phyloP scores from a whole-genome alignment of 1,140 invertebrate genomes.

The Caerostris extrusa region DNA sequence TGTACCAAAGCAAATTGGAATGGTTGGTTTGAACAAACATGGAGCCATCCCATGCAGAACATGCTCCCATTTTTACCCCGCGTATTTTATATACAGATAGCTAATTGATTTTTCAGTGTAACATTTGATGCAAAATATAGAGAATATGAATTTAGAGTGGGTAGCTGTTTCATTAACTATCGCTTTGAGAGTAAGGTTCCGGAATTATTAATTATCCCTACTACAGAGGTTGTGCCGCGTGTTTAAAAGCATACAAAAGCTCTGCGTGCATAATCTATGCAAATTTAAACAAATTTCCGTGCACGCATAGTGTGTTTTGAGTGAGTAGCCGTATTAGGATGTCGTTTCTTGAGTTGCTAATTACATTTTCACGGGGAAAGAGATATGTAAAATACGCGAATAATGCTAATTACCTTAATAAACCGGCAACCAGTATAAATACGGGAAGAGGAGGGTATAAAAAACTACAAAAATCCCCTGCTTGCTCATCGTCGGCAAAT shows the following conservation, averaged over 20 bases:
- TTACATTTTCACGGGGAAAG: conserved; percentile 76
- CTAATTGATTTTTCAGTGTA: conserved; percentile 73
- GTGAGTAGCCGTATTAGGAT: conserved; percentile 65
- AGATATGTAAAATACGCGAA: conserved; percentile 75
- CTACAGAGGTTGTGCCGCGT: conserved; percentile 54
- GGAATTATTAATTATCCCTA: conserved; percentile 74
- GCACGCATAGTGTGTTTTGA: conserved; percentile 67
- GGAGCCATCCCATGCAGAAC: conserved; percentile 44
- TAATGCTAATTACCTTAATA: conserved; percentile 78
- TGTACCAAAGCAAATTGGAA: conserved; percentile 51
- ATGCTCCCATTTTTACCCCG: conserved; percentile 32
- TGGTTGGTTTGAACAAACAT: conserved; percentile 42
- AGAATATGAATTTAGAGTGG: conserved; percentile 72
- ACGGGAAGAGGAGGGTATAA: conserved; percentile 60
- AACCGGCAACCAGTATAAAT: conserved; percentile 74
- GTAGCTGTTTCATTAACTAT: conserved; percentile 75
- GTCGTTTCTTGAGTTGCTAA: conserved; percentile 77
- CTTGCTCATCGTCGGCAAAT: conserved; percentile 70
- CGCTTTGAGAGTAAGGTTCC: conserved; percentile 69
- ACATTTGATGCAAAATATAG: conserved; percentile 71
- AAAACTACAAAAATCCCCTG: conserved; percentile 69
- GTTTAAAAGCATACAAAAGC: conserved; percentile 71
- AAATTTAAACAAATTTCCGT: conserved; percentile 76
- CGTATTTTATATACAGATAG: conserved; percentile 53
- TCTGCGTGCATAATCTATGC: conserved; percentile 74